These are phyloP conservation scores for Spisula solida DNA, from an alignment of 2,888 invertebrate species.

Conservation along the genomic window DNA sequence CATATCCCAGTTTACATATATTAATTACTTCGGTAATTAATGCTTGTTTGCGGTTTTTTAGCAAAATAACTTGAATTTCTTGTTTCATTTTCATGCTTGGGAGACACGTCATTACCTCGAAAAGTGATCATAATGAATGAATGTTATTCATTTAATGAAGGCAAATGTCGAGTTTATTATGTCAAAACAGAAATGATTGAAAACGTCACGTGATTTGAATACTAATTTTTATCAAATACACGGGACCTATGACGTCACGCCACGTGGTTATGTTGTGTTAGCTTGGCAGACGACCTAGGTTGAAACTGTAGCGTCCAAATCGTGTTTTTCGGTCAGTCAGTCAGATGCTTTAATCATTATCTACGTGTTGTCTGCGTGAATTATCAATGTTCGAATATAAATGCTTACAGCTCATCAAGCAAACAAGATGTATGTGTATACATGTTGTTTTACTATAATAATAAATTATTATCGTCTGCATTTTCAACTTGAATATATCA, in stretches of 20 bases:
- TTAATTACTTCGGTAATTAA: no score
- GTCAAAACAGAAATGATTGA: constrained; percentile 26
- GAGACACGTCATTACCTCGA: background rate
- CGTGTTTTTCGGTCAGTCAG: no score
- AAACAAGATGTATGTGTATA: no score
- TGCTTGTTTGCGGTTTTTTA: no score
- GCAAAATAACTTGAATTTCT: background rate
- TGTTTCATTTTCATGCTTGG: background rate
- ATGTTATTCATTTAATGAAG: background rate
- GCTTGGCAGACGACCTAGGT: background rate
- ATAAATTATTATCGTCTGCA: no score
- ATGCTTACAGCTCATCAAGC: no score
- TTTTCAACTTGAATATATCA: no score
- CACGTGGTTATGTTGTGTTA: background rate
- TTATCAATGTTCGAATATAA: no score
- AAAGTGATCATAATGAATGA: background rate
- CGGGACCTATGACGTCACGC: background rate
- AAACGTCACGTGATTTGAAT: background rate
- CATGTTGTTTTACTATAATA: no score
- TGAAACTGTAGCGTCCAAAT: background rate
- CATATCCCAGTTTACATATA: no score
- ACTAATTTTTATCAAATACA: background rate
- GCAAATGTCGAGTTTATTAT: background rate
- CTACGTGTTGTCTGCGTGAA: no score
- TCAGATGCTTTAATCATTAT: no score